These are phyloP conservation scores for Haliaeetus leucogaster DNA, from an alignment of 2,113 vertebrate genomes.

Conservation along the genomic window DNA sequence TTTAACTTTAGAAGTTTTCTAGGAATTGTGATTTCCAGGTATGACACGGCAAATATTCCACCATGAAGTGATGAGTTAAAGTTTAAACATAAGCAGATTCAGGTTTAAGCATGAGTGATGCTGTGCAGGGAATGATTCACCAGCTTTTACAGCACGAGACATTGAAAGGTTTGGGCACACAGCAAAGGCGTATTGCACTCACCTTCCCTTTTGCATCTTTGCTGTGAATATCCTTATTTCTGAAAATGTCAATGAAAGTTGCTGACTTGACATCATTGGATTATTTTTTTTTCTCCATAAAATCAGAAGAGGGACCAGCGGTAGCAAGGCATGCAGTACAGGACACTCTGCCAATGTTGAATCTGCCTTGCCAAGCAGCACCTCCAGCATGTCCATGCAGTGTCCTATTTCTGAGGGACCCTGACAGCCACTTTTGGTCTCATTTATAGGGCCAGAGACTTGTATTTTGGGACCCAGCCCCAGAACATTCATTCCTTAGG, in stretches of 20 bases:
- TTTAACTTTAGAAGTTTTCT: neutral
- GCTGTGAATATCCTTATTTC: neutral
- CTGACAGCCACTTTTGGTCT: neutral
- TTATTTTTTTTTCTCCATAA: neutral
- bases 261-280: neutral
- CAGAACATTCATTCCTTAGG: neutral
- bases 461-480: neutral
- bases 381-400: neutral
- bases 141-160: neutral
- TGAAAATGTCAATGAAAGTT: neutral
- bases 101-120: neutral
- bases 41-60: neutral
- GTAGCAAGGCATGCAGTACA: neutral
- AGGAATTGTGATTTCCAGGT: neutral
- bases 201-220: neutral
- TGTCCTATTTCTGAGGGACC: neutral
- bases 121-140: neutral
- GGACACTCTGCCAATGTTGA: fast-evolving
- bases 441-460: neutral
- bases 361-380: neutral
- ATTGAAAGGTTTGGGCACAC: neutral
- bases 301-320: neutral
- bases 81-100: neutral
- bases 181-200: fast-evolving
- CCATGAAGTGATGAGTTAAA: neutral